Percentiles rank a stretch among this genome's conserved stretches.
These are phyloP conservation scores for Aphidius ervi DNA, from an alignment of 1,140 invertebrate species.

Conservation along the genomic window DNA sequence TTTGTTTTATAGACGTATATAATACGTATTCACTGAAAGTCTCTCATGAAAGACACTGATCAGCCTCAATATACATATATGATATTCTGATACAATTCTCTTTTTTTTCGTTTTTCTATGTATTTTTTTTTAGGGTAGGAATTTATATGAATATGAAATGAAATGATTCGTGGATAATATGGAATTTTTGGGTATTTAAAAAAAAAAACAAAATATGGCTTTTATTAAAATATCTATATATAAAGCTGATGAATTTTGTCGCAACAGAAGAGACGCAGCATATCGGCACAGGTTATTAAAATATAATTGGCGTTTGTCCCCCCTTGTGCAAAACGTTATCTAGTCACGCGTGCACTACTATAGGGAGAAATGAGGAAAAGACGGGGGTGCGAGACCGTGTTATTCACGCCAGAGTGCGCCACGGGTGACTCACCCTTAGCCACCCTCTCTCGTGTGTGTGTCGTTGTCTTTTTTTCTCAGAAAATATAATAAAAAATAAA, in stretches of 20 bases:
- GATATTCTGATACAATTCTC: no score
- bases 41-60: no score
- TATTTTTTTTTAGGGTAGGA: no score
- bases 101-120: no score
- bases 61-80: no score
- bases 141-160: no score
- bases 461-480: constrained; percentile 12
- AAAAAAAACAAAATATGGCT: constrained; percentile 9
- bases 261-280: no score
- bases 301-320: constrained; percentile 48
- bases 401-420: constrained; percentile 47
- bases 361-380: constrained; percentile 27
- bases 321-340: constrained; percentile 46
- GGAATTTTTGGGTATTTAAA: neutral
- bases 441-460: constrained; percentile 16
- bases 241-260: neutral
- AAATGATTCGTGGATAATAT: no score
- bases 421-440: constrained; percentile 45
- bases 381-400: constrained; percentile 26
- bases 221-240: neutral
- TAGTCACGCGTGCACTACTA: constrained; percentile 46
- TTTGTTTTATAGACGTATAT: no score
- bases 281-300: constrained; percentile 39
- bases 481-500: neutral
- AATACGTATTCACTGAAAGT: no score